Conservation (phyloP, 2,797 vertebrate genomes). For the Pteropus rufus region DNA sequence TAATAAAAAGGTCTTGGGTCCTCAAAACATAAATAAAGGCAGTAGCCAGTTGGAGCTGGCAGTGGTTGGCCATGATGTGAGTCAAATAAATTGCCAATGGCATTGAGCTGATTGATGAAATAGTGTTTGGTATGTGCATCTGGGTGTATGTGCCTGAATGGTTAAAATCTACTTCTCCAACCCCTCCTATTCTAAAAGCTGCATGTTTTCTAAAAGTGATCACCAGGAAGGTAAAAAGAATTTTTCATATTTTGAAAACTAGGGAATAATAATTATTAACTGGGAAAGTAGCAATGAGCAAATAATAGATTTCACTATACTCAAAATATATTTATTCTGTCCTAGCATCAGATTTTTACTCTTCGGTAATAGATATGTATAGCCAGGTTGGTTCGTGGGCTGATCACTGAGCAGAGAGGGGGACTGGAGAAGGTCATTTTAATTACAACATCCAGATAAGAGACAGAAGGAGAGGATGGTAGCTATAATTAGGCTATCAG, state of each 20-base stretch:
- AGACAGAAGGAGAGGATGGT: background rate
- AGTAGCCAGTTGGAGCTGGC: background rate
- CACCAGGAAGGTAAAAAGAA: background rate
- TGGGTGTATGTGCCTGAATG: background rate
- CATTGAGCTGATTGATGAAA: background rate
- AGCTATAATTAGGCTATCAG: background rate
- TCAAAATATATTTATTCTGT: background rate
- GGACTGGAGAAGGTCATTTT: background rate
- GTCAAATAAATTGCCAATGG: background rate
- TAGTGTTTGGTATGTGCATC: background rate
- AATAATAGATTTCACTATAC: background rate
- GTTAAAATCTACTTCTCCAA: background rate
- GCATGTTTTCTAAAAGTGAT: background rate
- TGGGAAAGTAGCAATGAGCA: background rate
- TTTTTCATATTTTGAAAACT: background rate
- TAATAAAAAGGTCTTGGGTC: constrained; percentile 21
- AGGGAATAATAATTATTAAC: background rate
- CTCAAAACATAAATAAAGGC: constrained; percentile 39
- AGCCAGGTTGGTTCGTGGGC: background rate
- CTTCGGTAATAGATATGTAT: background rate
- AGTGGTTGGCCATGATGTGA: background rate
- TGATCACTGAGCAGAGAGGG: background rate
- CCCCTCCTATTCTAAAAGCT: background rate
- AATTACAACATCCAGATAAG: background rate
- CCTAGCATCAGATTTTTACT: background rate